phyloP scores from a whole-genome alignment of 2,113 vertebrate genomes.

The Cochlearius cochlearius region DNA sequence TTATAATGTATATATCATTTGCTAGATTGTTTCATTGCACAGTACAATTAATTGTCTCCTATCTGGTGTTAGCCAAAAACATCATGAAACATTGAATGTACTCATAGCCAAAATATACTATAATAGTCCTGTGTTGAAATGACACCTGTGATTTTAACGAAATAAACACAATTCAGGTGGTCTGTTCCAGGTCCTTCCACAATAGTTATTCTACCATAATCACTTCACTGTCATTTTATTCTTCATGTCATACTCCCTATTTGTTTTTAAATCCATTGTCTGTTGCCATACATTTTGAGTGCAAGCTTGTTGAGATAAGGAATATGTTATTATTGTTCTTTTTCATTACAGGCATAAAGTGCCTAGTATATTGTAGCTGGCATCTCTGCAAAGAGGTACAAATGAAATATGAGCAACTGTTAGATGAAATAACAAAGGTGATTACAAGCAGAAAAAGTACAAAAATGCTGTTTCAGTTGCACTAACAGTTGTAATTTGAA shows the following conservation, averaged over 20 bases:
- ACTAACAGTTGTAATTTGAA: not conserved
- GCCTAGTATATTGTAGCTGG: rapidly evolving
- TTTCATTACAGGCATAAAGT: not conserved
- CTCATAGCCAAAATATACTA: not conserved
- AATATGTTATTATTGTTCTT: not conserved
- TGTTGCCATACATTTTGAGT: not conserved
- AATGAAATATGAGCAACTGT: not conserved
- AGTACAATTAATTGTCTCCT: not conserved
- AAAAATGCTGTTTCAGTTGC: not conserved
- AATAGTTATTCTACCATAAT: not conserved
- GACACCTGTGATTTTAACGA: not conserved
- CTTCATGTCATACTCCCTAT: not conserved
- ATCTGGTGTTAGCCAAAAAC: not conserved
- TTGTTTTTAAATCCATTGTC: not conserved
- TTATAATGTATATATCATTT: not conserved
- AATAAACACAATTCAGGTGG: not conserved
- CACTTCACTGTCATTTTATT: not conserved
- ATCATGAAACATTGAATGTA: not conserved
- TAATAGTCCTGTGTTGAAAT: not conserved
- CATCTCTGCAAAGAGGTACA: not conserved
- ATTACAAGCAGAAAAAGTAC: not conserved
- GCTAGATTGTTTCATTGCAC: not conserved
- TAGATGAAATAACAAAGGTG: not conserved
- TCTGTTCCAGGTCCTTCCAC: not conserved
- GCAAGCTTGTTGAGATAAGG: not conserved